Evolutionary conservation across 2,888 invertebrate species (phyloP).

Genomic region (Melikaiella ostensackeni): DNA sequence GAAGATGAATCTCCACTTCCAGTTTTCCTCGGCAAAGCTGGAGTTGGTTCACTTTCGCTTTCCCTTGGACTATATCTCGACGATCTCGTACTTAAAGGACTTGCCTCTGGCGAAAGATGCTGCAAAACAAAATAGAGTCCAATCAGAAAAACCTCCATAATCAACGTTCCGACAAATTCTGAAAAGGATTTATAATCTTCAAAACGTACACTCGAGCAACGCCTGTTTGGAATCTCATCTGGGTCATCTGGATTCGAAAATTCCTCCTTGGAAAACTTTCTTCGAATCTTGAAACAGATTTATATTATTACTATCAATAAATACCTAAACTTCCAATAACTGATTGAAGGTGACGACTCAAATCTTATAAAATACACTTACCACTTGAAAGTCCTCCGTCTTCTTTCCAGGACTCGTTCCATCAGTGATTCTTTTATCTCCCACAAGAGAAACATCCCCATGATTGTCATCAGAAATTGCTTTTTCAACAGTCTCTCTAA

Average conservation of each 20-base stretch:
- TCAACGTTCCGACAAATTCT: not conserved
- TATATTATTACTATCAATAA: constrained; percentile 7
- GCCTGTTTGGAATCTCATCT: constrained; percentile 71
- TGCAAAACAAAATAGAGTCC: constrained; percentile 50
- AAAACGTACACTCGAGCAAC: constrained; percentile 72
- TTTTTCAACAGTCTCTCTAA: constrained; percentile 44
- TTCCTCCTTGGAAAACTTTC: constrained; percentile 72
- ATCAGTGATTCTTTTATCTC: constrained; percentile 57
- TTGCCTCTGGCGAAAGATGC: constrained; percentile 75
- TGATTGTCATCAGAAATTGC: constrained; percentile 45
- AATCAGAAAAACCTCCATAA: not conserved
- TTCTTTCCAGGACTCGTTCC: constrained; percentile 53
- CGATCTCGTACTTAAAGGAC: constrained; percentile 74
- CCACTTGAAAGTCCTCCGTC: constrained; percentile 65
- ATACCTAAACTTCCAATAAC: not conserved
- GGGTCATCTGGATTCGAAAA: constrained; percentile 73
- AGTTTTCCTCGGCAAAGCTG: constrained; percentile 72
- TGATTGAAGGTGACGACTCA: not conserved
- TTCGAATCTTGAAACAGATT: constrained; percentile 57
- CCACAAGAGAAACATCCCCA: constrained; percentile 51
- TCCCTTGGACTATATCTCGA: constrained; percentile 75
- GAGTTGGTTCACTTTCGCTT: constrained; percentile 75
- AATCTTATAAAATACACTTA: constrained; percentile 47
- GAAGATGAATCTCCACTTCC: constrained; percentile 69
- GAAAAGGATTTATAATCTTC: constrained; percentile 22